Conservation (phyloP, 2,113 vertebrate genomes). For the Sorex araneus region DNA sequence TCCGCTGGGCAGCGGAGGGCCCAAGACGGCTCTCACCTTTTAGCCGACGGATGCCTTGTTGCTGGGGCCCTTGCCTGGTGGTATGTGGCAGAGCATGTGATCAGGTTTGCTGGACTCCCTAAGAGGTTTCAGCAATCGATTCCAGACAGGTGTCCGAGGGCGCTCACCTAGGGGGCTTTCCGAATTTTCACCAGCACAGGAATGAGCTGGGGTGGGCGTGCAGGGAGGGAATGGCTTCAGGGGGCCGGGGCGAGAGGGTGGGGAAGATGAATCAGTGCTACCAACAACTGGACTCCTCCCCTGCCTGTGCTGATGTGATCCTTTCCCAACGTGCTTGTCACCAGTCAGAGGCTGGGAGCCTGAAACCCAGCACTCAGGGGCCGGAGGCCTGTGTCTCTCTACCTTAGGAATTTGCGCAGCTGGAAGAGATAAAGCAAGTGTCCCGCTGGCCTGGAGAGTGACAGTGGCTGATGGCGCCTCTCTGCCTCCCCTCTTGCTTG, state of each 20-base stretch:
- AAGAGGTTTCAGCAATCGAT: constrained; percentile 57
- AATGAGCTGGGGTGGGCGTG: neutral
- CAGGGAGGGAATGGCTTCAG: neutral
- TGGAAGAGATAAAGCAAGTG: neutral
- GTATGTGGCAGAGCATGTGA: constrained; percentile 78
- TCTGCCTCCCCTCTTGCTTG: neutral
- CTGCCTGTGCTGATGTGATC: neutral
- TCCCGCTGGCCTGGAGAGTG: neutral
- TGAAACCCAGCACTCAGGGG: too few species aligned
- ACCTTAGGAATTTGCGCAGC: neutral
- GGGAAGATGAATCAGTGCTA: neutral
- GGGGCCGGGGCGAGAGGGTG: too few species aligned
- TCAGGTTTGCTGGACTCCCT: constrained; percentile 82
- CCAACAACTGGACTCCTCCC: neutral
- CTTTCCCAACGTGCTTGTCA: too few species aligned
- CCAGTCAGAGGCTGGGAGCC: too few species aligned
- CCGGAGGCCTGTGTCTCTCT: neutral
- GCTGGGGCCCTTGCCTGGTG: constrained; percentile 43
- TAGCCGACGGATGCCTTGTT: neutral
- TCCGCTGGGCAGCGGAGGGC: neutral
- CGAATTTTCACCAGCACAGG: neutral
- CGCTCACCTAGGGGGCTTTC: neutral
- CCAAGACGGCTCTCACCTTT: neutral
- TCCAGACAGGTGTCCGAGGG: neutral
- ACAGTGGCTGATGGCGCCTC: neutral